Base-by-base conservation (phyloP, 2,113 vertebrate species). In the Sialia sialis region DNA sequence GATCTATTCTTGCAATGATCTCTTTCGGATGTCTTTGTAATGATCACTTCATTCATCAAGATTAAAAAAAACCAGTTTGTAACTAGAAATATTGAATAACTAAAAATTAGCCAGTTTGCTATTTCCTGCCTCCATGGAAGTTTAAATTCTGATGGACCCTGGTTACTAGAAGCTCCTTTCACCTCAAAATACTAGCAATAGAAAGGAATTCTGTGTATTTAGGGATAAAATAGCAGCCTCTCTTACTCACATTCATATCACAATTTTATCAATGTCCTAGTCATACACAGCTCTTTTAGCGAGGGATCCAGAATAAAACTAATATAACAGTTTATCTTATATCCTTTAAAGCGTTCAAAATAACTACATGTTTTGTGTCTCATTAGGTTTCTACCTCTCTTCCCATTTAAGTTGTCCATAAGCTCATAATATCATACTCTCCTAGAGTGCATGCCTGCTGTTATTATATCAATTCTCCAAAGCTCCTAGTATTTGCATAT, bases 401-500 rank as follows among this genome's bases (percentile, higher is more conserved):
- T 91, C 6, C n/a, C 12, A 30, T 59, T 10, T 44, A 70, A 77
- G 5, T 32, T 89, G 18, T 75, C 41, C 73, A 68, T 85, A 87
- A 89, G 72, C 11, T 23, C 6, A 1, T 72, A 84, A 74, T 63
- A 56, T 51, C 20, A 30, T 36, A 18, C 4, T 89, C 27, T 91
- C 81, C 66, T 43, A 39, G 49, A 51, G 34, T 87, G 51, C 25
- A 36, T 43, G 41, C 81, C 23, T 93, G 73, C 49, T 89, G 73
- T 82, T 82, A 67, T 74, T 55, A 29, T 48, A 69, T 67, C 36
- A 69, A 2, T 58, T 84, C 41, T 79, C 69, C 59, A 87, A 69
- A 91, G 62, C 26, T 95, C 23, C 29, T 54, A 19, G 29, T 79
- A 91, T 79, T 94, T 95, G 26, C 46, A 89, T 85, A 91, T 94